Evolutionary conservation across 1,140 invertebrate genomes (phyloP), one percentile per base, ranked within the genome.

Genomic region (Neotoxoptera formosana): DNA sequence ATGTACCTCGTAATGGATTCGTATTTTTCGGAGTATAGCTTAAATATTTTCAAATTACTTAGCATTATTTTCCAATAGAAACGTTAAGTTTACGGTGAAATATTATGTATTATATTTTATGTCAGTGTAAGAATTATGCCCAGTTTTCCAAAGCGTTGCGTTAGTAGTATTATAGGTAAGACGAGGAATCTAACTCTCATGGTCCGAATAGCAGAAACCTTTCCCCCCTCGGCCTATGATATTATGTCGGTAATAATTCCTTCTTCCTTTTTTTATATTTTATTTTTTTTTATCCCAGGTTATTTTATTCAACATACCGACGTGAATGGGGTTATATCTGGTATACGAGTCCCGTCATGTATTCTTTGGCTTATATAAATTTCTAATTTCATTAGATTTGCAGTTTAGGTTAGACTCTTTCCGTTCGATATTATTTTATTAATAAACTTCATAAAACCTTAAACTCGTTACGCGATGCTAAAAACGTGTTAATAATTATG

Each of bases 401-500:
- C n/a, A n/a, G n/a, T n/a, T 76, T 17, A n/a, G 60, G 60, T 67
- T 76, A n/a, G n/a, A n/a, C 14, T 76, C 30, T 76, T 17, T 76
- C 14, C n/a, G 14, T 30, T 76, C 30, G 17, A 76, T 17, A n/a
- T 76, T 76, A 76, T n/a, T n/a, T 76, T 76, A 76, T 76, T 76
- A 76, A 76, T 76, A 76, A 76, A n/a, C 60, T n/a, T 4, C n/a
- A 76, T 76, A 76, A 30, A n/a, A 76, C 14, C 17, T 17, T 34
- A 34, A 20, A 76, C 14, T 76, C 11, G 60, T n/a, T 67, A 67
- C n/a, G n/a, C 17, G n/a, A 76, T 76, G 6, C 30, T 76, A n/a
- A 76, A 76, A 76, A 34, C 60, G 30, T 76, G 60, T 76, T 76
- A n/a, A 76, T 76, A 76, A 76, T 76, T 76, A 76, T 76, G 30